phyloP scores from a whole-genome alignment of 2,888 invertebrate genomes.

The Drosophila flavopinicola region DNA sequence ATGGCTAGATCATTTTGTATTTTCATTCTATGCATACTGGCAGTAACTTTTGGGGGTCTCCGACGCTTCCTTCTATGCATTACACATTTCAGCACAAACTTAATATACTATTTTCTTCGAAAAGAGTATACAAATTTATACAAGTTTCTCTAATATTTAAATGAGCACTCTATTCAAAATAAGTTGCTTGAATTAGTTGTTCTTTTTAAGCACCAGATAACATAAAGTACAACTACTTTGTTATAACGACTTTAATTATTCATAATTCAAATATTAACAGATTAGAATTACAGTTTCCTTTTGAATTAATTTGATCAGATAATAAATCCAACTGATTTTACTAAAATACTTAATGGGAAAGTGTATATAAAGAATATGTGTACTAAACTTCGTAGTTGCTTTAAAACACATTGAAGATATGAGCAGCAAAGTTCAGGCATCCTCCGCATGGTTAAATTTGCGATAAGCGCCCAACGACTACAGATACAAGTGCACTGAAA shows the following conservation, averaged over 20 bases:
- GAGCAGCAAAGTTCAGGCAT: slow-evolving; percentile 25
- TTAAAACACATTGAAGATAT: slow-evolving; percentile 25
- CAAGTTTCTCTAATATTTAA: neutral
- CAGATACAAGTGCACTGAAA: slow-evolving; percentile 8
- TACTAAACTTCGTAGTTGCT: neutral
- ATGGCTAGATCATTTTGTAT: no score
- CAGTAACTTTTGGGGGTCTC: no score
- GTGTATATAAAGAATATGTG: neutral
- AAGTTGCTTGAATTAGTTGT: no score
- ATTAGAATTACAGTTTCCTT: neutral
- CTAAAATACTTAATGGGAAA: neutral
- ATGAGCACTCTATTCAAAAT: neutral
- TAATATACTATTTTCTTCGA: no score
- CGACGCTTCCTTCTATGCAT: no score
- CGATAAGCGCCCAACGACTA: slow-evolving; percentile 26
- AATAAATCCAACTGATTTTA: no score
- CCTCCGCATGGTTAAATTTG: slow-evolving; percentile 22
- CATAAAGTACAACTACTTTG: no score
- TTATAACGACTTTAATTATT: neutral
- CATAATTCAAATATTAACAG: neutral
- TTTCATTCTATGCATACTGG: no score
- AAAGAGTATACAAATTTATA: no score
- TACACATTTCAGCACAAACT: no score
- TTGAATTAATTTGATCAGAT: neutral
- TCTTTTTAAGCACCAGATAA: no score